These are phyloP conservation scores for Geococcyx californianus DNA, from an alignment of 2,113 vertebrate species.

Conservation along the genomic window DNA sequence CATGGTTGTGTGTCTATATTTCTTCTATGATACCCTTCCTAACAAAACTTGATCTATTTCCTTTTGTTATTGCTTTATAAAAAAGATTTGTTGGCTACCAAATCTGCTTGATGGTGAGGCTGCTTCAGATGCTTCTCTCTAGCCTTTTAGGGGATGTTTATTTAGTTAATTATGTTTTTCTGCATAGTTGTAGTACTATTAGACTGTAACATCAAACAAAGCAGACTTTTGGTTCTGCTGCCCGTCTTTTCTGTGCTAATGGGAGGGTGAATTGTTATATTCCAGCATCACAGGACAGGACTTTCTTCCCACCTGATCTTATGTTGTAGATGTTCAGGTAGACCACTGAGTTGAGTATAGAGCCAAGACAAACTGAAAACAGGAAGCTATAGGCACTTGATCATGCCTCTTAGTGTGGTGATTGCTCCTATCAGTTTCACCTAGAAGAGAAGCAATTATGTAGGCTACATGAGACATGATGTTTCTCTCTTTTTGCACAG, in stretches of 20 bases:
- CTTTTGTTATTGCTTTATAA: not conserved
- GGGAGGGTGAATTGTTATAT: not conserved
- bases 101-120: not conserved
- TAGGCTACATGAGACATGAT: rapidly evolving
- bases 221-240: not conserved
- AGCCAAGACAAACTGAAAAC: not conserved
- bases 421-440: not conserved
- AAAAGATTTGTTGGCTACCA: not conserved
- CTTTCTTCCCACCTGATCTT: not conserved
- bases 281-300: not conserved
- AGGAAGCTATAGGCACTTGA: not conserved
- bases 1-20: not conserved
- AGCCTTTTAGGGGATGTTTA: not conserved
- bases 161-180: not conserved
- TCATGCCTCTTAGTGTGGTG: rapidly evolving
- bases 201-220: not conserved
- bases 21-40: not conserved
- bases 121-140: not conserved
- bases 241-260: not conserved
- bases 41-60: not conserved
- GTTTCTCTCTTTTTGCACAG: not conserved
- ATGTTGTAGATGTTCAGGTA: not conserved
- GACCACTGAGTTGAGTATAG: not conserved
- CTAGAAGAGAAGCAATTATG: not conserved
- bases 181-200: not conserved